Base-by-base conservation (phyloP, 2,113 vertebrate genomes). In the Caranx melampygus region DNA sequence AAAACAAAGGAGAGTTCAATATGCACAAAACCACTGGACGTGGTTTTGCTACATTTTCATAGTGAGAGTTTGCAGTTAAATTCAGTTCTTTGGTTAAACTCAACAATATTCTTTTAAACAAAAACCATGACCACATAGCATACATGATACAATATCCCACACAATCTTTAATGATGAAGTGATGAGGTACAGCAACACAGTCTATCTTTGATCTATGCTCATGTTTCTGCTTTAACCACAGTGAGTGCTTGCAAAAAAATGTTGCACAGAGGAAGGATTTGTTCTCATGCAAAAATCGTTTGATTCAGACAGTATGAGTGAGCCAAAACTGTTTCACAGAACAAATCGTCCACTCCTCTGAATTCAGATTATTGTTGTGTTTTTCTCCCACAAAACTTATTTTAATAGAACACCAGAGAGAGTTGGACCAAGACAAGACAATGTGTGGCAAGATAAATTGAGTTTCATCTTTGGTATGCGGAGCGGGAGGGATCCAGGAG, bases 381-480 rank as follows among this genome's bases (percentile, higher is more conserved):
- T 54, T 67, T 67, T 66, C 18, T 74, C 68, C 52, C 59, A 55
- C 54, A 81, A 63, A 72, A 72, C 55, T 79, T 57, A 73, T 76
- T 75, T 79, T 77, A 75, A 78, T 13, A 71, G 49, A 49, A 82
- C 83, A 82, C 83, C 71, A 73, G 68, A 65, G 63, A 85, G 74
- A 72, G 70, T 40, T 66, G 72, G 62, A 80, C 18, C 31, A 64
- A 78, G 51, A 82, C 52, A 72, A 79, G 63, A 21, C 26, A 71
- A 69, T 45, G n/a, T 69, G 66, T 45, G 33, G 66, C 1, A 9
- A 83, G 78, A 86, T 86, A 51, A 85, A 91, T 72, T 82, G 77
- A 89, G 86, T 90, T 86, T 64, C 58, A 57, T 81, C 67, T 83
- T 61, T 84, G 79, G 75, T 83, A 87, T 86, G 78, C 70, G 31